Evolutionary conservation across 2,888 invertebrate genomes (phyloP).

Genomic region (Sarcophaga variegata): DNA sequence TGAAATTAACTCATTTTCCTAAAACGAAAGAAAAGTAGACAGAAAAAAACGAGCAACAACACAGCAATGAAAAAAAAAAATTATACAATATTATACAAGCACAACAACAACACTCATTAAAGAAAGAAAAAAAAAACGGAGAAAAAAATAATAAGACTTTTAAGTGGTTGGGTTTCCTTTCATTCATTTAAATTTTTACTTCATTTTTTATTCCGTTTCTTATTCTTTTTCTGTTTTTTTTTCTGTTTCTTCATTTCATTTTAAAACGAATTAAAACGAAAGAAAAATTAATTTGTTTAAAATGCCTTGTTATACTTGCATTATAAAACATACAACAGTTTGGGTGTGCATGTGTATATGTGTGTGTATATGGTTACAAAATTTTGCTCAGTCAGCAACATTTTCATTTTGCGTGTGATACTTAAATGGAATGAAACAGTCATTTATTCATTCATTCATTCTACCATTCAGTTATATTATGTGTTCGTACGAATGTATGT

Average conservation of each 20-base stretch:
- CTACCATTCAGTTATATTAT: too few species aligned
- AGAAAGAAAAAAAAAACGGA: not conserved
- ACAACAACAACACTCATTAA: not conserved
- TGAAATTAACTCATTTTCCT: conserved; percentile 70
- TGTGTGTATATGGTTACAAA: not conserved
- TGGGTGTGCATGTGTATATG: too few species aligned
- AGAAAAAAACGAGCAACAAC: conserved; percentile 23
- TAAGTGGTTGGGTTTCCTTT: conserved; percentile 57
- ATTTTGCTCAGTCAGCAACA: conserved; percentile 58
- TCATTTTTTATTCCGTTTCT: not conserved
- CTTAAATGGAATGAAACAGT: conserved; percentile 50
- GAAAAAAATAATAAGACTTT: not conserved
- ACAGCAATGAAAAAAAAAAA: not conserved
- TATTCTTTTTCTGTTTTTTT: not conserved
- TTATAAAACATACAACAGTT: not conserved
- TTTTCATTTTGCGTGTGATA: conserved; percentile 33
- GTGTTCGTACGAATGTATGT: not conserved
- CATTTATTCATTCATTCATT: conserved; percentile 16
- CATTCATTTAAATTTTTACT: not conserved
- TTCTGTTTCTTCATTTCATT: conserved; percentile 32
- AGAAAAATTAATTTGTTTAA: conserved; percentile 57
- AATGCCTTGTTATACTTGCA: conserved; percentile 40
- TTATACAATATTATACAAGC: not conserved
- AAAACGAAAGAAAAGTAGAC: conserved; percentile 51
- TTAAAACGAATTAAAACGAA: conserved; percentile 56